Evolutionary conservation across 1,140 invertebrate species (phyloP).

Genomic region (silkworm (Bombyx mori)): DNA sequence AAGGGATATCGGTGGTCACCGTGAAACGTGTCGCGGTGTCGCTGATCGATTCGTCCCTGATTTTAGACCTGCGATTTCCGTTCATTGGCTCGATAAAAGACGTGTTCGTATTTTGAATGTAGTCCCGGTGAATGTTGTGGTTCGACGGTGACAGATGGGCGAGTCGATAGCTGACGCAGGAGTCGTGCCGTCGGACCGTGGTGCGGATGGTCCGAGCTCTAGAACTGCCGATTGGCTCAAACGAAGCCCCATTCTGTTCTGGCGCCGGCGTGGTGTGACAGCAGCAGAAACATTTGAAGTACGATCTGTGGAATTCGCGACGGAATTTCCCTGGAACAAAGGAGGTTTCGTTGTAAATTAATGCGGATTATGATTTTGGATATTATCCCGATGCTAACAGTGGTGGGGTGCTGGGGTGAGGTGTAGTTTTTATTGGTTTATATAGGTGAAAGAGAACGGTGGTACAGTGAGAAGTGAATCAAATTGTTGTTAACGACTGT

Average conservation of each 20-base stretch:
- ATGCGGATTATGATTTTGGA: neutral
- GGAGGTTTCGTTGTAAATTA: slow-evolving; percentile 2
- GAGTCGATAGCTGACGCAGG: slow-evolving; percentile 60
- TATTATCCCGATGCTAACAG: too few relatives aligned
- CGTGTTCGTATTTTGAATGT: slow-evolving; percentile 47
- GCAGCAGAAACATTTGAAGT: slow-evolving; percentile 68
- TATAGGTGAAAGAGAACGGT: too few relatives aligned
- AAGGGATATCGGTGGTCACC: slow-evolving; percentile 42
- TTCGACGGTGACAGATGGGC: slow-evolving; percentile 63
- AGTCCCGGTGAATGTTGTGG: slow-evolving; percentile 55
- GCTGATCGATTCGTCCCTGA: slow-evolving; percentile 57
- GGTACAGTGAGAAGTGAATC: too few relatives aligned
- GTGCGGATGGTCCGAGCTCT: slow-evolving; percentile 49
- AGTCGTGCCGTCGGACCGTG: slow-evolving; percentile 54
- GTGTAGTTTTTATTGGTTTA: too few relatives aligned
- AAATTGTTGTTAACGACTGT: too few relatives aligned
- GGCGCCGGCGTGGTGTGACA: slow-evolving; percentile 32
- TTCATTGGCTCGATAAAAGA: slow-evolving; percentile 66
- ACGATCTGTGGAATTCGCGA: slow-evolving; percentile 66
- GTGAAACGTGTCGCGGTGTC: slow-evolving; percentile 61
- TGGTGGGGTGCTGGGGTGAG: too few relatives aligned
- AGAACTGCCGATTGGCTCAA: slow-evolving; percentile 52
- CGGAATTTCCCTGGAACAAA: slow-evolving; percentile 69
- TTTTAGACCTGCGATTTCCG: slow-evolving; percentile 44
- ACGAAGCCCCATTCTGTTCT: slow-evolving; percentile 52